Evolutionary conservation across 2,888 invertebrate genomes (phyloP).

Genomic region (Napeogenes sylphis): DNA sequence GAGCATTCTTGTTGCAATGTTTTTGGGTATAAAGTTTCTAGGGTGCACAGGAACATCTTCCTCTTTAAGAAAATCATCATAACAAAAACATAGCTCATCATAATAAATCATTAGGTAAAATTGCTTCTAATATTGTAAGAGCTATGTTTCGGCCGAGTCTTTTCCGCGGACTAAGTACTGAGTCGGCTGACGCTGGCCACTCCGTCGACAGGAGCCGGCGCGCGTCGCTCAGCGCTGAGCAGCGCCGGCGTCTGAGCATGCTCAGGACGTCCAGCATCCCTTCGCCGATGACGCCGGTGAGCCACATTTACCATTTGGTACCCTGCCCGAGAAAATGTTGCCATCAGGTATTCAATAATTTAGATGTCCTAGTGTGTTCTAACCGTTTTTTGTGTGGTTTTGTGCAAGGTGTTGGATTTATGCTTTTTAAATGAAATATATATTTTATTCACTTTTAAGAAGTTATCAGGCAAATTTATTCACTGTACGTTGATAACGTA

Average conservation of each 20-base stretch:
- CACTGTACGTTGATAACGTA: too few species aligned
- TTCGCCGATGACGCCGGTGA: conserved; percentile 69
- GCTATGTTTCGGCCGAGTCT: conserved; percentile 65
- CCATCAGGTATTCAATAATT: conserved; percentile 60
- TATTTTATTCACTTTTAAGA: too few species aligned
- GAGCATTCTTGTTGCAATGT: too few species aligned
- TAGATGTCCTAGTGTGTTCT: conserved; percentile 26
- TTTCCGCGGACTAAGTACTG: conserved; percentile 57
- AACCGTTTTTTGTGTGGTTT: too few species aligned
- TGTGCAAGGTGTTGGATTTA: conserved; percentile 10
- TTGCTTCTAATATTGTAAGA: conserved; percentile 25
- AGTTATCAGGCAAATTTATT: too few species aligned
- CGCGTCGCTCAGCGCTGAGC: conserved; percentile 67
- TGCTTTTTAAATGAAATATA: too few species aligned
- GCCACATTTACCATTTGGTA: conserved; percentile 78
- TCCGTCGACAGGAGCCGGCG: conserved; percentile 69
- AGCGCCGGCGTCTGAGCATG: conserved; percentile 64
- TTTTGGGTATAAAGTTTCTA: too few species aligned
- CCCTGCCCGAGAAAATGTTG: conserved; percentile 76
- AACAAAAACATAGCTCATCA: too few species aligned
- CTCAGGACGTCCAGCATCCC: conserved; percentile 63
- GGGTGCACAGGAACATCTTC: too few species aligned
- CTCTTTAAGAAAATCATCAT: too few species aligned
- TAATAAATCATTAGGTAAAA: not conserved
- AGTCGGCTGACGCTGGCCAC: conserved; percentile 60